Evolutionary conservation across 2,113 vertebrate genomes (phyloP).

Genomic region (Phocoena phocoena): DNA sequence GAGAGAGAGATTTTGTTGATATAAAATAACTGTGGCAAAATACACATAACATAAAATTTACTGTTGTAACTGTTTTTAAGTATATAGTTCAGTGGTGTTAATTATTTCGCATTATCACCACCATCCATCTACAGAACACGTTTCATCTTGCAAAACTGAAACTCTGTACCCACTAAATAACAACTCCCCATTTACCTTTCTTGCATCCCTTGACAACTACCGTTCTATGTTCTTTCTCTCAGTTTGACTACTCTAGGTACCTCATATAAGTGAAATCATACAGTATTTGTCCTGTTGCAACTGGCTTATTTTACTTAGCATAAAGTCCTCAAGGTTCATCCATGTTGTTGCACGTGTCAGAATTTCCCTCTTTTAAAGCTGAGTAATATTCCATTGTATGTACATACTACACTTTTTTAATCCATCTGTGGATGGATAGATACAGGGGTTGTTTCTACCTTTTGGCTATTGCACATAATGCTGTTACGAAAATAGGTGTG

Average conservation of each 20-base stretch:
- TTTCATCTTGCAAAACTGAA: not conserved
- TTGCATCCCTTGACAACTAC: not conserved
- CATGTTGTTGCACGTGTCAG: not conserved
- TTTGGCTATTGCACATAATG: not conserved
- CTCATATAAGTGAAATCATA: not conserved
- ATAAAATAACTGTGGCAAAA: not conserved
- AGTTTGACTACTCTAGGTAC: not conserved
- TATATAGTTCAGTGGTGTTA: not conserved
- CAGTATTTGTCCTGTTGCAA: not conserved
- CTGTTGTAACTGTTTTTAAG: not conserved
- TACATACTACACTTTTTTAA: not conserved
- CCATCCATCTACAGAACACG: not conserved
- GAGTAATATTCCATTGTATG: not conserved
- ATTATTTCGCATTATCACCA: not conserved
- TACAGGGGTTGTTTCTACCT: not conserved
- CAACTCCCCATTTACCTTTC: not conserved
- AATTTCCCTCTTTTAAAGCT: not conserved
- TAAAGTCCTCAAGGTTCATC: not conserved
- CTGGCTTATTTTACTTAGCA: not conserved
- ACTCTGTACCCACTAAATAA: not conserved
- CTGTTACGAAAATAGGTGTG: not conserved
- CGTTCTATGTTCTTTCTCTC: not conserved
- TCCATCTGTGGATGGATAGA: not conserved
- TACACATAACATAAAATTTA: not conserved
- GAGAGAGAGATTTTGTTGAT: not conserved